These are phyloP conservation scores for Noctua janthe DNA, from an alignment of 2,888 invertebrate species.

Conservation along the genomic window DNA sequence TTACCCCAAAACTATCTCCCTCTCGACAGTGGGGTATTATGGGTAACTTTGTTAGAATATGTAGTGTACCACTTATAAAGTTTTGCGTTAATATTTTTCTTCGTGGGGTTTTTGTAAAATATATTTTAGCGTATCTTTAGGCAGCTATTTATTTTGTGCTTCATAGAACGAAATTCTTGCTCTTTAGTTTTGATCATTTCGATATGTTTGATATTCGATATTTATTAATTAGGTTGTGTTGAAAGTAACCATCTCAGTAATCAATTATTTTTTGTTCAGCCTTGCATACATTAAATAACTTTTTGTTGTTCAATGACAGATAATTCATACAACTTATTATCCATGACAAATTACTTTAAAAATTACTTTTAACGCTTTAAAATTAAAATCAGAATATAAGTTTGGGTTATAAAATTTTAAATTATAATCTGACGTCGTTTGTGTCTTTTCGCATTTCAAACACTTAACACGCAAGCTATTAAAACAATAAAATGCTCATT, in stretches of 20 bases:
- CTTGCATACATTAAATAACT: neutral
- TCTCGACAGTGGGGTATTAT: conserved; percentile 61
- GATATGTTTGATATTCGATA: neutral
- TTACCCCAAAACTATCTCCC: conserved; percentile 68
- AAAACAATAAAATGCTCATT: conserved; percentile 44
- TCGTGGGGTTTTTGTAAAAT: neutral
- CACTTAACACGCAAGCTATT: conserved; percentile 35
- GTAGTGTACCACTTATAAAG: conserved; percentile 46
- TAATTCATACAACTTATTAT: conserved; percentile 14
- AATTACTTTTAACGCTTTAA: conserved; percentile 17
- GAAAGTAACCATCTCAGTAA: neutral
- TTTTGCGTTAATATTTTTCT: conserved; percentile 38
- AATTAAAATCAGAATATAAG: conserved; percentile 26
- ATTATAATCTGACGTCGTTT: conserved; percentile 40
- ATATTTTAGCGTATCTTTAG: neutral
- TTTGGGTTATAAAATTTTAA: conserved; percentile 33
- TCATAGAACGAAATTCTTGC: neutral
- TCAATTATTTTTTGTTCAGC: neutral
- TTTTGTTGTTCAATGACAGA: conserved; percentile 17
- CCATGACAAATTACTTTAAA: conserved; percentile 11
- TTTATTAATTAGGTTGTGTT: neutral
- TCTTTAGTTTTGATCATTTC: neutral
- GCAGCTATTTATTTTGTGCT: neutral
- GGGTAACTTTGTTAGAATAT: conserved; percentile 58
- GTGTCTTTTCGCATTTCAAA: conserved; percentile 22